Conservation (phyloP, 2,888 invertebrate species). For the Ecliptopera silaceata region DNA sequence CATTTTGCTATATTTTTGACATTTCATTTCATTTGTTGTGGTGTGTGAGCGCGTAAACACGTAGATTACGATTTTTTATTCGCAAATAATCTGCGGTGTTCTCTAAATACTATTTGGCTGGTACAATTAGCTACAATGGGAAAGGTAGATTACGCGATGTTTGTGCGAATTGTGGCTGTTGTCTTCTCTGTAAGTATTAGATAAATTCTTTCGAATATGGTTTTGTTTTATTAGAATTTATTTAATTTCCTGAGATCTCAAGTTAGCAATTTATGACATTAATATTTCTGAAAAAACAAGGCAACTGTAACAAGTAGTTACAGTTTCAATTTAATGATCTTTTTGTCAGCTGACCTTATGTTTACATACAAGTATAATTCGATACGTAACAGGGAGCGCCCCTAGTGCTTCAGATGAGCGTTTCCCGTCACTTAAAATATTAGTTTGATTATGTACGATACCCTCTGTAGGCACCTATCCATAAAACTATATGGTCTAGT, state of each 20-base stretch:
- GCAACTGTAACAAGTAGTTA: not conserved
- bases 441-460: too few relatives aligned
- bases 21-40: not conserved
- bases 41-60: conserved; percentile 46
- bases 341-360: not conserved
- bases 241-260: not conserved
- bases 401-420: too few relatives aligned
- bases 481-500: too few relatives aligned
- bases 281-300: not conserved
- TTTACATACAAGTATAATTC: not conserved
- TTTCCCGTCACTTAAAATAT: too few relatives aligned
- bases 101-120: not conserved
- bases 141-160: conserved; percentile 67
- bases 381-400: not conserved
- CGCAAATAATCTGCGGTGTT: not conserved
- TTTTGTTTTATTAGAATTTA: not conserved
- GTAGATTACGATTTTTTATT: not conserved
- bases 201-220: too few relatives aligned
- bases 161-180: conserved; percentile 68
- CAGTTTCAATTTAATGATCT: not conserved
- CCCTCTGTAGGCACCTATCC: too few relatives aligned
- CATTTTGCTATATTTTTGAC: not conserved
- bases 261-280: not conserved
- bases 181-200: conserved; percentile 69
- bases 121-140: conserved; percentile 58